Evolutionary conservation across 2,888 invertebrate species (phyloP), one percentile per base, ranked within the genome.

Genomic region (Strigamia maritima): DNA sequence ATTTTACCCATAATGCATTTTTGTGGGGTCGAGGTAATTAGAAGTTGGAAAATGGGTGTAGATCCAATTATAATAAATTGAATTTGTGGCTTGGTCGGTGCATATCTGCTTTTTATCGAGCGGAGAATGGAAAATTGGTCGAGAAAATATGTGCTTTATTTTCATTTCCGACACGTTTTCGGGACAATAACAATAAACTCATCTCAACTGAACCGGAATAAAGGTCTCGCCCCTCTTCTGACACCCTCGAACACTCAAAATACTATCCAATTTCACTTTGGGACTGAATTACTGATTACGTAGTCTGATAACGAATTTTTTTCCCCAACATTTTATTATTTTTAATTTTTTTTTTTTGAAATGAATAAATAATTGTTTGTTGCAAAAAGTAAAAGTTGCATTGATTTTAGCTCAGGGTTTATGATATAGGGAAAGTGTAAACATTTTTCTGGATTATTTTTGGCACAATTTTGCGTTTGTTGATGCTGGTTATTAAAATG

Each of bases 11-110:
- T 70, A 70, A 70, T 70, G 70, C 70, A 70, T 70, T 70, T 70
- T 70, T 70, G 70, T 70, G 70, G 70, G 70, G 70, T 28, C 26
- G 70, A 70, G 70, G 70, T 70, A 70, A 70, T 70, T 70, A 70
- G 70, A 70, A 70, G 70, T 70, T 70, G 70, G 70, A 70, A 70
- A 70, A 70, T 70, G 70, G 70, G 70, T 70, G 70, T 28, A 70
- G 70, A 70, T 70, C 70, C 70, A 70, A 70, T 70, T 70, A 70
- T 70, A 70, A 70, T 70, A 70, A 70, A 70, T 70, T 70, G 70
- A 70, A 70, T 70, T 70, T 70, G 70, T 70, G 70, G 70, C 70
- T 65, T 70, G 70, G 70, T 70, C n/a, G 70, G 70, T 28, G 70
- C 28, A 70, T 70, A 70, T 70, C 70, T 70, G 70, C 70, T 70